These are phyloP conservation scores for Scaptomyza reducta DNA, from an alignment of 2,888 invertebrate species.

Conservation along the genomic window DNA sequence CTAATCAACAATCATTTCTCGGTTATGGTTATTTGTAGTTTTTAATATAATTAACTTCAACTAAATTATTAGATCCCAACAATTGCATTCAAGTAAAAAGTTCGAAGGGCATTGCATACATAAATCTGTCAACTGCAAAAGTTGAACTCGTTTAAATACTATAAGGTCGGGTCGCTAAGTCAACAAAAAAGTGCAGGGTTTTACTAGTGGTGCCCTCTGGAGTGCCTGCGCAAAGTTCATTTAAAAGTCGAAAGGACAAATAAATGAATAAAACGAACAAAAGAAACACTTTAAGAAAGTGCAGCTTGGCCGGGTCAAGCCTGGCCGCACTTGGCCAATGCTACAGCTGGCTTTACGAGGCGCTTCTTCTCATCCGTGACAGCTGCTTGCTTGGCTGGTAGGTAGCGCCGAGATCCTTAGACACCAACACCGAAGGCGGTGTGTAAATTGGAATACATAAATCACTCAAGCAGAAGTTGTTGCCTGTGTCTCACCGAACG, in stretches of 20 bases:
- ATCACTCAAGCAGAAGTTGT: slow-evolving; percentile 80
- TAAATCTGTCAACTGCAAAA: slow-evolving; percentile 74
- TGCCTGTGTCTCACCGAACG: slow-evolving; percentile 25
- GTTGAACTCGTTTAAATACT: slow-evolving; percentile 65
- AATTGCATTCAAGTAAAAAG: slow-evolving; percentile 34
- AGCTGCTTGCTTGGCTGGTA: slow-evolving; percentile 28
- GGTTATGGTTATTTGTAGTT: slow-evolving; percentile 56
- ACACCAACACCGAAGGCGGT: slow-evolving; percentile 32
- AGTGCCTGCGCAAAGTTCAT: slow-evolving; percentile 67
- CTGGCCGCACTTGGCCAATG: slow-evolving; percentile 33
- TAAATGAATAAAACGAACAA: slow-evolving; percentile 65
- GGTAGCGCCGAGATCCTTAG: slow-evolving; percentile 18
- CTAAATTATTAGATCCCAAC: slow-evolving; percentile 13
- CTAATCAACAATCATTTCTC: slow-evolving; percentile 38
- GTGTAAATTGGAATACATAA: slow-evolving; percentile 82
- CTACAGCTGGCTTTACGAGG: slow-evolving; percentile 14
- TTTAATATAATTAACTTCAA: slow-evolving; percentile 4
- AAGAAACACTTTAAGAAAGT: slow-evolving; percentile 21
- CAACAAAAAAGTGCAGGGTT: slow-evolving; percentile 2
- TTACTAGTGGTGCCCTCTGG: slow-evolving; percentile 30
- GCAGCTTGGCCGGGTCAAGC: slow-evolving; percentile 46
- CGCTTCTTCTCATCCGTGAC: slow-evolving; percentile 51
- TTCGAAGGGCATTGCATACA: slow-evolving; percentile 40
- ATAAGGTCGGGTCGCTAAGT: slow-evolving; percentile 5
- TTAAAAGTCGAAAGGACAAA: slow-evolving; percentile 77